Base-by-base conservation (phyloP, 1,140 invertebrate genomes). In the Chionoecetes opilio region DNA sequence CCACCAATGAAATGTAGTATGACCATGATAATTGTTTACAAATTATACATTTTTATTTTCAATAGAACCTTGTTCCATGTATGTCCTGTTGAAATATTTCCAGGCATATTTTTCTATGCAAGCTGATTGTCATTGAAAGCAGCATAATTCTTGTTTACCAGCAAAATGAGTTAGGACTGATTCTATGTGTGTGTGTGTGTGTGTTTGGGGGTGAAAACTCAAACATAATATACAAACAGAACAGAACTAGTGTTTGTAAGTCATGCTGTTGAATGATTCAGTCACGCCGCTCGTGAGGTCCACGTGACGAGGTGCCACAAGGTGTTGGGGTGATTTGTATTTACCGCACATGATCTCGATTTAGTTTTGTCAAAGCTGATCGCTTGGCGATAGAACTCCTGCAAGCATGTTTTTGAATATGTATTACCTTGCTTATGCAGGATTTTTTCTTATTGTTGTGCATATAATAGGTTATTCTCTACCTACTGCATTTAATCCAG, bases 21-120 rank as follows among this genome's bases (percentile, higher is more conserved):
- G 84, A 75, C 26, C 63, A n/a, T n/a, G 92, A 63, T 93, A 29
- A 93, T 93, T 82, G 32, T 32, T 86, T 93, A 38, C 84, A 46
- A 26, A 85, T 32, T 35, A 38, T 86, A 93, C 32, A 34, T 21
- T 38, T 32, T 41, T 46, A 82, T 46, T 82, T 93, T 86, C 38
- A 37, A 86, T 37, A 85, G 26, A 29, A 31, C 5, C 29, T 35
- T 93, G 29, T 34, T 84, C 85, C 37, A 85, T 46, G 41, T 26
- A 85, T 92, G 37, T 86, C 84, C 38, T 93, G 38, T 46, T 93
- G 82, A 93, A 53, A 53, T 34, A 46, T 93, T 32, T 91, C 14
- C 17, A 53, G 63, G 84, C 82, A 86, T 86, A 86, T 93, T 93
- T 86, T 46, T 29, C 92, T 93, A 93, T 93, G 92, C 92, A 93